Conservation (phyloP, 1,140 invertebrate genomes). For the Solen grandis region DNA sequence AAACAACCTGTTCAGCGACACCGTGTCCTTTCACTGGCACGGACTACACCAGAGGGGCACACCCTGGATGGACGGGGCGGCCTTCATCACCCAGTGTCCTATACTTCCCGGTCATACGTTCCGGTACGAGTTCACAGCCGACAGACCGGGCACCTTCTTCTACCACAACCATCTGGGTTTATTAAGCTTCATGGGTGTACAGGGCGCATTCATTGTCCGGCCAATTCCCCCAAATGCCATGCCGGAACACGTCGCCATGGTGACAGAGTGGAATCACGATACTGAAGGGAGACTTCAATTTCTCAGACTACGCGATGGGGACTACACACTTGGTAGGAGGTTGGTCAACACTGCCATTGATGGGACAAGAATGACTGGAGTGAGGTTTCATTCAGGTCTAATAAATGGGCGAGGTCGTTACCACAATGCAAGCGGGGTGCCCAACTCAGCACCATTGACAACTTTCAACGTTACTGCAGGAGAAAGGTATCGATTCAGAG, state of each 20-base stretch:
- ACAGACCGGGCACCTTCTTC: conserved; percentile 56
- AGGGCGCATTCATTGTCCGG: conserved; percentile 60
- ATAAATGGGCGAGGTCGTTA: conserved; percentile 67
- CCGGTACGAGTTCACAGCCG: conserved; percentile 84
- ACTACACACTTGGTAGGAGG: not conserved
- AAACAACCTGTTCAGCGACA: conserved; percentile 90
- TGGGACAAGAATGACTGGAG: not conserved
- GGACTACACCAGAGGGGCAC: conserved; percentile 90
- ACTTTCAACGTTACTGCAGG: conserved; percentile 58
- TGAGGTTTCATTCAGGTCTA: conserved; percentile 36
- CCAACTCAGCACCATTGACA: conserved; percentile 57
- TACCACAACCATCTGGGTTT: conserved; percentile 60
- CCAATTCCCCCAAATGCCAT: conserved; percentile 16
- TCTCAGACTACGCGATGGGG: not conserved
- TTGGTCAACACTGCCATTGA: not conserved
- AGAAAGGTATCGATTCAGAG: conserved; percentile 60
- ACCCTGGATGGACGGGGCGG: conserved; percentile 94
- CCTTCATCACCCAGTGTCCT: conserved; percentile 95
- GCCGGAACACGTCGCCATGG: conserved; percentile 59
- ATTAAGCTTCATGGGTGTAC: conserved; percentile 56
- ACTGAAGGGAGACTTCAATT: conserved; percentile 30
- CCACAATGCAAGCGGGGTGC: conserved; percentile 25
- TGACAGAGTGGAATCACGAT: conserved; percentile 70
- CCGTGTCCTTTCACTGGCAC: conserved; percentile 92
- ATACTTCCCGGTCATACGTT: conserved; percentile 91